These are phyloP conservation scores for Microcebus murinus DNA, from an alignment of 2,113 vertebrate species.

Conservation along the genomic window DNA sequence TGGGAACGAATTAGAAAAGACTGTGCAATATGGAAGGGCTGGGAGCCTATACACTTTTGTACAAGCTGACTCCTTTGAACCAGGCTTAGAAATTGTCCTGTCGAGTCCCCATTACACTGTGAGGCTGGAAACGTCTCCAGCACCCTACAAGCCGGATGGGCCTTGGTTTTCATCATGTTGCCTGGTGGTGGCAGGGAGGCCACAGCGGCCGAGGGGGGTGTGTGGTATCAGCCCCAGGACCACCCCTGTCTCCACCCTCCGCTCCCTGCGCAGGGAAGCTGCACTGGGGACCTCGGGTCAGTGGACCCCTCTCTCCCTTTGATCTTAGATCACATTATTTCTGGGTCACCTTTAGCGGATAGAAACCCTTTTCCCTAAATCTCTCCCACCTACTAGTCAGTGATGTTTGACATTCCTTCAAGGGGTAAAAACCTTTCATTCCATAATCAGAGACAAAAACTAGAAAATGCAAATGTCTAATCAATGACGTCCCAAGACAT, in stretches of 20 bases:
- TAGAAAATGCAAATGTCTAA: neutral
- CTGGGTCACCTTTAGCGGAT: neutral
- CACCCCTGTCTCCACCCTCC: neutral
- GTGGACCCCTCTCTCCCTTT: neutral
- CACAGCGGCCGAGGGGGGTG: neutral
- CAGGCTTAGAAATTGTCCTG: neutral
- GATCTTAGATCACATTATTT: neutral
- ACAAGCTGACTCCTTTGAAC: neutral
- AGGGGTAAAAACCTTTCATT: neutral
- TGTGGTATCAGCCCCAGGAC: neutral
- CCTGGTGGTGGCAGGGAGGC: neutral
- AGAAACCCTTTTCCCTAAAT: neutral
- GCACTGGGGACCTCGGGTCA: neutral
- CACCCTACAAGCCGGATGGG: neutral
- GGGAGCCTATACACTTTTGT: neutral
- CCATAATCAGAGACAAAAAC: neutral
- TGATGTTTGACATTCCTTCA: neutral
- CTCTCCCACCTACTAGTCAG: neutral
- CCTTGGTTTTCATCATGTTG: neutral
- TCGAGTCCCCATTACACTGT: neutral
- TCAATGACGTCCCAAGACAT: neutral
- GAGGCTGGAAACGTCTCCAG: neutral
- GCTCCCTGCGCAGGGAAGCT: neutral
- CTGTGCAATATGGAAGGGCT: too few relatives aligned
- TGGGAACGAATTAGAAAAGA: neutral